Evolutionary conservation across 2,113 vertebrate genomes (phyloP), one percentile per base, ranked within the genome.

Genomic region (Hydropotes inermis): DNA sequence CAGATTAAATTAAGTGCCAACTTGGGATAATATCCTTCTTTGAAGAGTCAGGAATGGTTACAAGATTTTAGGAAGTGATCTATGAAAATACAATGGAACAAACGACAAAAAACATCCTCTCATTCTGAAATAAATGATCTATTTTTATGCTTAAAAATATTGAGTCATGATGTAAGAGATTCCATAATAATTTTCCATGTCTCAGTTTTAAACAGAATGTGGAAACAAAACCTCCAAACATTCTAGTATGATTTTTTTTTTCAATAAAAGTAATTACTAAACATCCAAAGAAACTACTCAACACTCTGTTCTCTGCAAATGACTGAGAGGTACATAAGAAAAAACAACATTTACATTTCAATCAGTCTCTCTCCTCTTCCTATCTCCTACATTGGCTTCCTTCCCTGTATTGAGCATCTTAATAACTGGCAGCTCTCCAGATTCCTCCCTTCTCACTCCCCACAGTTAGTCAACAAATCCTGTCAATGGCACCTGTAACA

Each of bases 1-100:
- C 58, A 96, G 61, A 96, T 96, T 84, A 87, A 96, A 86, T 33
- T 81, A 74, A 98, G 87, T 96, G 94, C 67, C 92, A 98, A 55
- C 14, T 94, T 96, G 64, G 64, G 47, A 84, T 94, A 95, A 61
- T 64, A 87, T 58, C 50, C 16, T 67, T 83, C 83, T 96, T 47
- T 92, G 36, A 96, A 98, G 43, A 96, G 50, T 92, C 87, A 92
- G 81, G 28, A 82, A 92, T 88, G 27, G 85, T 96, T 74, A 89
- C 13, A 74, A 39, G 88, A 36, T 23, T 88, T 67, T 93, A 95
- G 90, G 93, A 95, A 86, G 45, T 79, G 50, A 89, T 83, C 43
- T 84, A 27, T 61, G 79, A 93, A 92, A 83, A 95, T 21, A 90
- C 27, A 79, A 60, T 17, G 16, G 2, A 15, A 97, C 82, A 28